Percentiles rank a stretch among this genome's conserved stretches.
phyloP scores from a whole-genome alignment of 1,140 invertebrate genomes.

The Drosophila tsacasi region DNA sequence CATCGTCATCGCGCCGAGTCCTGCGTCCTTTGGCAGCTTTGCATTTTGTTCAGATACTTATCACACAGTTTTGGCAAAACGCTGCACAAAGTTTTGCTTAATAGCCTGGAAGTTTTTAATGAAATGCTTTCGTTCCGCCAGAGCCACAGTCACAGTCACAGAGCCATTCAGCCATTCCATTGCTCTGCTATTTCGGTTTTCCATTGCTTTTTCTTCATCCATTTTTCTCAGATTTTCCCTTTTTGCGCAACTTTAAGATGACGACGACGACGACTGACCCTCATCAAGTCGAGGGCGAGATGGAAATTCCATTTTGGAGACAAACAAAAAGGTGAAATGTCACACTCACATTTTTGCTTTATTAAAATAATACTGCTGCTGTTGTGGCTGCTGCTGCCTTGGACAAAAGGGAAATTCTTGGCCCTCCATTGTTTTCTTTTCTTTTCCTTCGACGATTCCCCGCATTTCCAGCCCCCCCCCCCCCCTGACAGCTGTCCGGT shows the following conservation, averaged over 20 bases:
- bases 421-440: neutral
- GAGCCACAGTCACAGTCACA: slow-evolving; percentile 29
- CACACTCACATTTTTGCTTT: slow-evolving; percentile 77
- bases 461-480: neutral
- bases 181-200: slow-evolving; percentile 23
- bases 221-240: neutral
- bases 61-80: slow-evolving; percentile 83
- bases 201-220: slow-evolving; percentile 2
- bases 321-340: slow-evolving; percentile 74
- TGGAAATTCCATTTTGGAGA: slow-evolving; percentile 21
- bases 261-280: slow-evolving; percentile 33
- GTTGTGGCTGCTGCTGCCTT: slow-evolving; percentile 45
- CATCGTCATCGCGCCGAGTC: slow-evolving; percentile 19
- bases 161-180: slow-evolving; percentile 18
- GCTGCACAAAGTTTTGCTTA: slow-evolving; percentile 84
- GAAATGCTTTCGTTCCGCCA: slow-evolving; percentile 79
- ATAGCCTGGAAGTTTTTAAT: slow-evolving; percentile 84
- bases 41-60: slow-evolving; percentile 83
- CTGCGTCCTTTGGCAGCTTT: slow-evolving; percentile 78
- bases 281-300: slow-evolving; percentile 41
- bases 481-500: slow-evolving; percentile 70
- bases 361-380: slow-evolving; percentile 69
- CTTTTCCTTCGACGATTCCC: neutral
- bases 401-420: slow-evolving; percentile 45
- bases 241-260: slow-evolving; percentile 55